A percentile compares a stretch with the other conserved stretches of the same genome.
These are phyloP conservation scores for Numenius arquata DNA, from an alignment of 2,113 vertebrate species.

Conservation along the genomic window DNA sequence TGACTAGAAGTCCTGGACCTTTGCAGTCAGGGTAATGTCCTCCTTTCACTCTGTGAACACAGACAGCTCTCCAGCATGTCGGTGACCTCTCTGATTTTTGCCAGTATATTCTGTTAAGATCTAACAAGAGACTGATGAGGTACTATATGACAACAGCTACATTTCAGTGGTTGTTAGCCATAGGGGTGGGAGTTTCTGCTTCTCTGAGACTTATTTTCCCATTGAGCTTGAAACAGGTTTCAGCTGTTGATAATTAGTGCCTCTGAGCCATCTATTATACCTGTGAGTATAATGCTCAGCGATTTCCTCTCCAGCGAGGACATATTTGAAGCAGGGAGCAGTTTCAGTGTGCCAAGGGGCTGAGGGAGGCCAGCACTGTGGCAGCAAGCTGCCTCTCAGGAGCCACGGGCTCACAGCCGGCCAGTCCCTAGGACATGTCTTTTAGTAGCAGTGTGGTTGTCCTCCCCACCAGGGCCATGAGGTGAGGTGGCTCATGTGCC, in stretches of 20 bases:
- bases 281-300: not conserved
- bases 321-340: not conserved
- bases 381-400: not conserved
- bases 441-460: fast-evolving
- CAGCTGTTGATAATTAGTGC: not conserved
- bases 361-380: not conserved
- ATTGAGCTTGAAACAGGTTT: not conserved
- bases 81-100: not conserved
- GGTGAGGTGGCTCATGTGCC: not conserved
- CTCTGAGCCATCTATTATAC: not conserved
- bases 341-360: not conserved
- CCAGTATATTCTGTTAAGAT: not conserved
- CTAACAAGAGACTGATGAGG: not conserved
- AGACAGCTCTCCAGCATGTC: fast-evolving
- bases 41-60: not conserved
- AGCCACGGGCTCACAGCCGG: fast-evolving
- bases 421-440: not conserved
- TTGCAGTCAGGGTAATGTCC: not conserved
- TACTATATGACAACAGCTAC: not conserved
- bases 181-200: not conserved
- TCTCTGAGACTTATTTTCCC: not conserved
- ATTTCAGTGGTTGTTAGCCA: fast-evolving
- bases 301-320: not conserved
- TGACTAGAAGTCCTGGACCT: not conserved
- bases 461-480: not conserved